A percentile compares a stretch with the other conserved stretches of the same genome.
These are phyloP conservation scores for Crambe crambe DNA, from an alignment of 37 sponge, comb jelly and placozoan genomes.

Conservation along the genomic window DNA sequence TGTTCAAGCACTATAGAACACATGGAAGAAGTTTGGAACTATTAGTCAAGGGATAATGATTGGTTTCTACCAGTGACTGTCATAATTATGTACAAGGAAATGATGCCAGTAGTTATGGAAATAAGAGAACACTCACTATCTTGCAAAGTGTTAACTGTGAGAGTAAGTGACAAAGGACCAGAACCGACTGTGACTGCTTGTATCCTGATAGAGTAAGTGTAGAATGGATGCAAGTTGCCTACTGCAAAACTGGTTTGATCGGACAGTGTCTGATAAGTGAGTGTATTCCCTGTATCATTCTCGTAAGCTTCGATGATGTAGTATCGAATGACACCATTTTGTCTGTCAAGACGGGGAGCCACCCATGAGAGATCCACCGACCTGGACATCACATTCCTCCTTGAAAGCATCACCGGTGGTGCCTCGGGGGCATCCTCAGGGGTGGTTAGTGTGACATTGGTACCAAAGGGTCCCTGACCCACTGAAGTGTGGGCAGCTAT, in stretches of 20 bases:
- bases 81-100: no score
- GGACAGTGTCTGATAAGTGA: background rate
- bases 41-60: no score
- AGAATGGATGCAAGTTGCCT: background rate
- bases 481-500: slow-evolving; percentile 36
- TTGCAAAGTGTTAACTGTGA: background rate
- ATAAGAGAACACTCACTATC: slow-evolving; percentile 12
- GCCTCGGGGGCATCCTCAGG: background rate
- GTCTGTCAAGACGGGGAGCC: background rate
- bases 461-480: slow-evolving; percentile 39
- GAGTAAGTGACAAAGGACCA: background rate
- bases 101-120: no score
- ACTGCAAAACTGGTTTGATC: slow-evolving; percentile 5
- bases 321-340: slow-evolving; percentile 16
- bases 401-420: background rate
- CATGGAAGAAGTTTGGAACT: no score
- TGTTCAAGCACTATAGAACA: no score
- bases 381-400: background rate
- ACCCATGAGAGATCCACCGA: background rate
- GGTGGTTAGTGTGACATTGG: background rate
- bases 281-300: background rate
- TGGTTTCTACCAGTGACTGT: no score
- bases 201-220: background rate
- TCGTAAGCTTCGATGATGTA: slow-evolving; percentile 4
- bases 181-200: background rate